These are phyloP conservation scores for Fulmarus glacialis DNA, from an alignment of 2,113 vertebrate species.

Conservation along the genomic window DNA sequence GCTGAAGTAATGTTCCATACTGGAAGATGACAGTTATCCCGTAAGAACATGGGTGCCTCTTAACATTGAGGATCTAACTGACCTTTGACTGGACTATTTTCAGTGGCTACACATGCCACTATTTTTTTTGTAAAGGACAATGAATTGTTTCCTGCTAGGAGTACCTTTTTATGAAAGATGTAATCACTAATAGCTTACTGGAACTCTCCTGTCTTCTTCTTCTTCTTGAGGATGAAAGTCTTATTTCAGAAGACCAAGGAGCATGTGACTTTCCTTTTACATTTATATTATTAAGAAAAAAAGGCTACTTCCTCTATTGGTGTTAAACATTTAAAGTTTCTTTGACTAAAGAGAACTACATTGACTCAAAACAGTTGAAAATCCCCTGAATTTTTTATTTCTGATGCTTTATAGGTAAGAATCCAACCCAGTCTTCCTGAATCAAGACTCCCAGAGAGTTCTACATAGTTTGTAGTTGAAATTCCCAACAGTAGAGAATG, in stretches of 20 bases:
- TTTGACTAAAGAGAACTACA: not conserved
- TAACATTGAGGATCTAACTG: not conserved
- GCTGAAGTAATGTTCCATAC: not conserved
- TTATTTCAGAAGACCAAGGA: not conserved
- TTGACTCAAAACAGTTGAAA: not conserved
- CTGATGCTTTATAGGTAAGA: not conserved
- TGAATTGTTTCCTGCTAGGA: not conserved
- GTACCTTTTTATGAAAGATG: not conserved
- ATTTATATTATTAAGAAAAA: not conserved
- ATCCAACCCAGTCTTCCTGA: not conserved
- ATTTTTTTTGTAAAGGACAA: not conserved
- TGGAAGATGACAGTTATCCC: not conserved
- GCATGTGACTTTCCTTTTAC: not conserved
- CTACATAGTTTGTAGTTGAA: not conserved
- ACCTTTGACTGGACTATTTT: not conserved
- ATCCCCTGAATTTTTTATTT: not conserved
- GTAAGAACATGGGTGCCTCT: not conserved
- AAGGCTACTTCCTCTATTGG: not conserved
- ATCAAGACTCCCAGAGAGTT: not conserved
- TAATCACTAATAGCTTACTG: not conserved
- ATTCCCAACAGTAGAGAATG: not conserved
- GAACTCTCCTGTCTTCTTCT: not conserved
- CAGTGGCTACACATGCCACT: not conserved
- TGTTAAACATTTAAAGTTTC: not conserved
- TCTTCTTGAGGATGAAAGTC: not conserved